A percentile compares a stretch with the other conserved stretches of the same genome.
Conservation (phyloP, 2,888 invertebrate genomes). For the Girardia tigrina region DNA sequence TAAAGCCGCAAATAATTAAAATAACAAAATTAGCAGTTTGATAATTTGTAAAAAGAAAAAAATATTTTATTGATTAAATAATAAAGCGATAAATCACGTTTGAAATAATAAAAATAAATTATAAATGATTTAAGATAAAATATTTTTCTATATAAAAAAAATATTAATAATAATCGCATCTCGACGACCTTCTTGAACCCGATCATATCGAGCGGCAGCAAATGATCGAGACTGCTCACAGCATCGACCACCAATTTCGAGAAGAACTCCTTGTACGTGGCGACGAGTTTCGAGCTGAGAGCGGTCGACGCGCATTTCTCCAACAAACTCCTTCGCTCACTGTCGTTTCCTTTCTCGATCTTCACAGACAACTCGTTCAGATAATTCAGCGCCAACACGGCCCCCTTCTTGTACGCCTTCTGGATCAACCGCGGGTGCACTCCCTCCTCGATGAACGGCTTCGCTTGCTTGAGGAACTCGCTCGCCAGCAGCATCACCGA, state of each 20-base stretch:
- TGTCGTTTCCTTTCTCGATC: constrained; percentile 43
- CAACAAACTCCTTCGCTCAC: constrained; percentile 51
- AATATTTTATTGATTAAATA: no score
- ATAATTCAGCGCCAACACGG: constrained; percentile 54
- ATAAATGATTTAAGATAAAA: no score
- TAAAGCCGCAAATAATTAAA: no score
- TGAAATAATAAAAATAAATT: no score
- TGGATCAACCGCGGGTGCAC: constrained; percentile 84
- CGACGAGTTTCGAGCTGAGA: constrained; percentile 87
- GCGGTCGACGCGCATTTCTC: constrained; percentile 82
- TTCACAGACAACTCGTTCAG: constrained; percentile 38
- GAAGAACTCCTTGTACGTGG: constrained; percentile 85
- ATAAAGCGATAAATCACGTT: no score
- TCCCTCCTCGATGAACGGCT: constrained; percentile 88
- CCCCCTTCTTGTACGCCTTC: constrained; percentile 69
- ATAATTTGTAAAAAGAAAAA: no score
- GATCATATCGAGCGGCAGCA: constrained; percentile 91
- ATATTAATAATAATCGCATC: no score
- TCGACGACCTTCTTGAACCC: constrained; percentile 98
- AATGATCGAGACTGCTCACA: constrained; percentile 64
- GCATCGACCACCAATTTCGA: constrained; percentile 94
- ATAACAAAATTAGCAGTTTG: no score
- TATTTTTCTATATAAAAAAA: no score
- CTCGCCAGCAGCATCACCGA: constrained; percentile 87
- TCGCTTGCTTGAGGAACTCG: constrained; percentile 81